Evolutionary conservation across 2,797 vertebrate species (phyloP).

Genomic region (Hipposideros larvatus): DNA sequence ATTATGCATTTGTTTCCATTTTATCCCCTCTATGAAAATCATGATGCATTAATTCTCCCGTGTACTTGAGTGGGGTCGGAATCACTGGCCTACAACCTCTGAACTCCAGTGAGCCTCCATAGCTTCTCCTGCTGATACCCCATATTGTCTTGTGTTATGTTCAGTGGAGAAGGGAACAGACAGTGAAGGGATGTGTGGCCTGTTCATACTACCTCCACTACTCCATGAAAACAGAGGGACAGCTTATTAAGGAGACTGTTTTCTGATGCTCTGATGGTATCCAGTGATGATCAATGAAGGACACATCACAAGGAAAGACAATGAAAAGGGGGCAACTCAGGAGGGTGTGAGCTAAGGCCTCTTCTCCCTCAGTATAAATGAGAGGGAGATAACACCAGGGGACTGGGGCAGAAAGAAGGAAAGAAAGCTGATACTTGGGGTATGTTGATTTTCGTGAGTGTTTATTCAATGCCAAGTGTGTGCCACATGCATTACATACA

Average conservation of each 20-base stretch:
- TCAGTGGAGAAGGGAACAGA: not conserved
- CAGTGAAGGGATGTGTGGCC: too few relatives aligned
- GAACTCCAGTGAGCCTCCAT: rapidly evolving
- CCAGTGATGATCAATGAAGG: not conserved
- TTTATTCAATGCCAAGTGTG: not conserved
- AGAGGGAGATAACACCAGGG: not conserved
- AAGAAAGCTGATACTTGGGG: not conserved
- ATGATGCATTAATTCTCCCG: not conserved
- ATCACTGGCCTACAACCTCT: rapidly evolving
- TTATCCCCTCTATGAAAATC: too few relatives aligned
- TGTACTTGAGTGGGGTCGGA: too few relatives aligned
- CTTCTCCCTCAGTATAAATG: not conserved
- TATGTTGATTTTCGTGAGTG: not conserved
- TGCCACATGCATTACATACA: not conserved
- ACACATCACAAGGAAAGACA: too few relatives aligned
- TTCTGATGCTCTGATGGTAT: not conserved
- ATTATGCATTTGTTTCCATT: not conserved
- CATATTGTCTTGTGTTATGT: too few relatives aligned
- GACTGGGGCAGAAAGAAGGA: not conserved
- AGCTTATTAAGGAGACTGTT: not conserved
- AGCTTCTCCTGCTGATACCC: not conserved
- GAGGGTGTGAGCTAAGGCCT: rapidly evolving
- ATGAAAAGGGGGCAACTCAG: rapidly evolving
- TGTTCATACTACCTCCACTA: rapidly evolving
- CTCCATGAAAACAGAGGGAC: too few relatives aligned